Evolutionary conservation across 1,140 invertebrate genomes (phyloP), one percentile per base, ranked within the genome.

Genomic region (Anagrus nilaparvatae): DNA sequence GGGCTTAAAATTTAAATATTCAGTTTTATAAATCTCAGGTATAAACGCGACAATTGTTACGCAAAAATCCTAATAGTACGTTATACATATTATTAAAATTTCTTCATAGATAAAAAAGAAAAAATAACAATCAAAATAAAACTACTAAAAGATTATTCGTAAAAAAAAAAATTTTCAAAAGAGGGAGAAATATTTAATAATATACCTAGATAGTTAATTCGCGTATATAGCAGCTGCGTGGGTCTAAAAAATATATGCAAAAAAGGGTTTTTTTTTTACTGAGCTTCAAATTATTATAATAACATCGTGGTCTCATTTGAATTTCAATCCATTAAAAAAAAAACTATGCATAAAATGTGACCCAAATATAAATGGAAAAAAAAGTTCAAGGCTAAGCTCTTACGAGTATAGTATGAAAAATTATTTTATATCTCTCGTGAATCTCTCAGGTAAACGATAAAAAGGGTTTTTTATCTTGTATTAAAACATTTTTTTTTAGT

Each of bases 281-380:
- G 24, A 27, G 24, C 24, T 27, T 27, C 24, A 27, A 7, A 27
- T 12, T 27, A 67, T 67, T 65, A 64, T 60, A 67, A 69, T 66
- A 67, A 66, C 61, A 62, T 68, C 66, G 66, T 55, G 66, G 64
- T 67, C 66, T 69, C 66, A 69, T 69, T 69, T 69, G 64, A 69
- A 69, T 69, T 69, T 69, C 56, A 59, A 63, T 60, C 55, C 65
- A 49, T 49, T 14, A 32, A 27, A 19, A 25, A 23, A 23, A 21
- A 27, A 35, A 24, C 9, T 31, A n/a, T 27, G 40, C 46, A 38
- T 25, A 12, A 12, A 6, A 27, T 12, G 6, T 27, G 24, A 27
- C 24, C 24, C 12, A 27, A 7, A 27, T 6, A 6, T 12, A 6
- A 6, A 7, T 27, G 24, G 24, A 6, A 27, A 12, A 7, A 7